Base-by-base conservation (phyloP, 2,888 invertebrate species). In the Rhaphigaster nebulosa region DNA sequence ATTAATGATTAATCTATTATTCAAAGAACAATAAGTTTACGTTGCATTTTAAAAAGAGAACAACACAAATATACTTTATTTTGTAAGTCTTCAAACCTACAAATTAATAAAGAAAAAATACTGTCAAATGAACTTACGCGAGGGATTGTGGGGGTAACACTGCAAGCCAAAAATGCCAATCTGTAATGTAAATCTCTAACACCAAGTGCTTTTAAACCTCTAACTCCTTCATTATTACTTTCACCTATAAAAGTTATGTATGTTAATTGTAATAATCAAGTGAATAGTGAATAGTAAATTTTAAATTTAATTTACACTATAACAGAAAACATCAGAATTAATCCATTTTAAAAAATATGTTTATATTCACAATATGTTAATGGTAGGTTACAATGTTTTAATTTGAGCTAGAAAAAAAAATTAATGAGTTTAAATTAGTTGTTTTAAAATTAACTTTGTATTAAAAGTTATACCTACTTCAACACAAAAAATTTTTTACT, bases 141-240 rank as follows among this genome's bases (percentile, higher is more conserved):
- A 0, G 97, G 96, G 90, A 97, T 98, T 29, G 98, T 97, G 0
- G 98, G 96, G 92, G 97, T 96, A 5, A 99, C 97, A 93, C 98
- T 98, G 94, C 98, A 99, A 0, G 99, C 98, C 90, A 99, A 95
- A 94, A 99, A 99, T 1, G 99, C 98, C 94, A 98, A 96, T 93
- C 97, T 96, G 94, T 97, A 98, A 92, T 96, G 96, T 70, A 98
- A 94, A 93, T 98, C 98, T 38, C 98, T 95, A 2, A 98, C 97
- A 90, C 98, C 98, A 15, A 98, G 95, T 0, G 97, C 96, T 94
- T 97, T 97, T 13, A 98, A 94, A 0, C 99, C 99, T 90, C 96
- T 95, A 84, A 99, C 95, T 76, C 99, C 99, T 92, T 98, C 98
- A 92, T 96, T 96, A 13, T 96, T 95, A 4, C 96, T 96, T 92